Percentiles rank a stretch among this genome's conserved stretches.
phyloP scores from a whole-genome alignment of 2,888 invertebrate genomes.

The Standfussiana lucernea region DNA sequence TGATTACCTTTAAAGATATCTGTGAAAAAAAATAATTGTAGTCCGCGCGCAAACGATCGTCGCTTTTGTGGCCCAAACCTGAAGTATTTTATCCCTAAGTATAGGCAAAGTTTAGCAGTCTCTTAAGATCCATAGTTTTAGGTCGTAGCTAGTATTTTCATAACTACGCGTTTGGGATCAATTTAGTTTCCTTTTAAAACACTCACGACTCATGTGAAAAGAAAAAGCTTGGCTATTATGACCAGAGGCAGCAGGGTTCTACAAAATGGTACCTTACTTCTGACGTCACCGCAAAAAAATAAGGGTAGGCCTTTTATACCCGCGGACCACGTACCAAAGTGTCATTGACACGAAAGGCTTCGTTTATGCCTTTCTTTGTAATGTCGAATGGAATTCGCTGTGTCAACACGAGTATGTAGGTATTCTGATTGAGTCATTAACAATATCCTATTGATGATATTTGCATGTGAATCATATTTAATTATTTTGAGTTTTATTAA shows the following conservation, averaged over 20 bases:
- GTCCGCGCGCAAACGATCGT: neutral
- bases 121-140: neutral
- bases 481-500: neutral
- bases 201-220: neutral
- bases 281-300: constrained; percentile 24
- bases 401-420: constrained; percentile 46
- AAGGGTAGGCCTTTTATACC: constrained; percentile 27
- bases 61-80: neutral
- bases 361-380: constrained; percentile 31
- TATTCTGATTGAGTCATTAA: constrained; percentile 57
- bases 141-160: neutral
- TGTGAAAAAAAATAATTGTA: neutral
- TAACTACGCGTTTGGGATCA: neutral
- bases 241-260: neutral
- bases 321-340: neutral
- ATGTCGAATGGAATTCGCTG: constrained; percentile 39
- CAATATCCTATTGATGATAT: constrained; percentile 46
- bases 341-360: constrained; percentile 47
- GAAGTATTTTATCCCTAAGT: neutral
- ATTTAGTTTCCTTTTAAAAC: constrained; percentile 1
- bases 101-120: neutral
- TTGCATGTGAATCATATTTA: constrained; percentile 49
- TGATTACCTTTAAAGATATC: neutral
- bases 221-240: neutral
- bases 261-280: neutral